Percentiles rank a stretch among this genome's conserved stretches.
Evolutionary conservation across 2,113 vertebrate genomes (phyloP).

Genomic region (Procavia capensis): DNA sequence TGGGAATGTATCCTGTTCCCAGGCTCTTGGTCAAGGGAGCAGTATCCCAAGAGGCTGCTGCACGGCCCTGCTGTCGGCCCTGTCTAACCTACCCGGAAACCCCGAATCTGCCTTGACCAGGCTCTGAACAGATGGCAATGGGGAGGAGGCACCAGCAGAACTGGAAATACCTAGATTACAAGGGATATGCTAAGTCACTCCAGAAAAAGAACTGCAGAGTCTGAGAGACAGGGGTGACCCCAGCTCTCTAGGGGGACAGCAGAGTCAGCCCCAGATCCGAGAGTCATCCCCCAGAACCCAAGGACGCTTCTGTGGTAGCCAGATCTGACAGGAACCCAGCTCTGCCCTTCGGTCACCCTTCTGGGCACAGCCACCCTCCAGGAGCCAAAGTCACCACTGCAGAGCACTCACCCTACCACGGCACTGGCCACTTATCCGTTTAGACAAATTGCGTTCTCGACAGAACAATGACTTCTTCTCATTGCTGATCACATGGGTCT

Average conservation of each 20-base stretch:
- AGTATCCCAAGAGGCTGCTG: background rate
- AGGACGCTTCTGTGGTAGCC: background rate
- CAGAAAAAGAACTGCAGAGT: background rate
- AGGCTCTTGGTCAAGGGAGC: background rate
- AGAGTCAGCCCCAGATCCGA: background rate
- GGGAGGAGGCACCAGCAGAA: background rate
- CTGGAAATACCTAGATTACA: background rate
- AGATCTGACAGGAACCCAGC: background rate
- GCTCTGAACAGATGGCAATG: background rate
- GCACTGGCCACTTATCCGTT: background rate
- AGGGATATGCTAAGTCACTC: accelerated
- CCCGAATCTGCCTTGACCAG: background rate
- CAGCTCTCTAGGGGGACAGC: background rate
- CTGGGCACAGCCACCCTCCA: background rate
- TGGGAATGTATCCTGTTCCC: background rate
- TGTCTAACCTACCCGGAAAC: background rate
- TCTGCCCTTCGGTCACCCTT: background rate
- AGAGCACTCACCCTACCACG: background rate
- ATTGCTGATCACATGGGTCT: conserved; percentile 50
- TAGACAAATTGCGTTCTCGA: background rate
- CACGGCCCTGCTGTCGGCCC: too few species aligned
- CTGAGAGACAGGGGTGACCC: background rate
- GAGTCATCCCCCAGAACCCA: background rate
- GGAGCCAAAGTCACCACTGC: background rate
- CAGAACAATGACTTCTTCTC: background rate